Percentiles rank a stretch among this genome's conserved stretches.
These are phyloP conservation scores for Helicoverpa assulta DNA, from an alignment of 2,888 invertebrate species.

Conservation along the genomic window DNA sequence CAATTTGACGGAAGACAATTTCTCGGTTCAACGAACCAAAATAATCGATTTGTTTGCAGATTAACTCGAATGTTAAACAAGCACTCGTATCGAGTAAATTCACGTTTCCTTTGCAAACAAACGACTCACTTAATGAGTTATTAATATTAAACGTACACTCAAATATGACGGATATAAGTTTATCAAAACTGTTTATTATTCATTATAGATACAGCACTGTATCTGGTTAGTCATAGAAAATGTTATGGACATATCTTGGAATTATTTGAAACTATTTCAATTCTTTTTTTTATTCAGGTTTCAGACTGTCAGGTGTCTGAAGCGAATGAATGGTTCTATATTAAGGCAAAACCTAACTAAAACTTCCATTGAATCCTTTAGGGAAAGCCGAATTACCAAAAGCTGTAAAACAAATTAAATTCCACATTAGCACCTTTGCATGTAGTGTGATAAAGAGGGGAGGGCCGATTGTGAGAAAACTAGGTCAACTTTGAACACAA, in stretches of 20 bases:
- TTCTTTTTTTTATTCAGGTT: too few relatives aligned
- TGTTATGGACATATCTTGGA: constrained; percentile 1
- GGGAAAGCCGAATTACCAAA: constrained; percentile 47
- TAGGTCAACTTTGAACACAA: constrained; percentile 63
- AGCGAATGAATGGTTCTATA: constrained; percentile 7
- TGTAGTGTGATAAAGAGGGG: background rate
- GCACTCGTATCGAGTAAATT: constrained; percentile 17
- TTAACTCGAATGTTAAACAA: constrained; percentile 24
- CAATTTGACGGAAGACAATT: constrained; percentile 11
- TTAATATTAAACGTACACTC: constrained; percentile 40
- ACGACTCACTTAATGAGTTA: constrained; percentile 26
- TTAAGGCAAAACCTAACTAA: constrained; percentile 7
- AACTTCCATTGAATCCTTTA: constrained; percentile 22
- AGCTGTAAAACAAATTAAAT: constrained; percentile 58
- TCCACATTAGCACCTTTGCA: constrained; percentile 57
- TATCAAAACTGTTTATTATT: constrained; percentile 11
- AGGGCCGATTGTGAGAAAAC: constrained; percentile 39
- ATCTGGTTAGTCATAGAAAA: background rate
- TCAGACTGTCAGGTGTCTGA: too few relatives aligned
- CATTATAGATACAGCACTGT: background rate
- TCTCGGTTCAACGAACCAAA: constrained; percentile 42
- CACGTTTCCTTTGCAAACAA: constrained; percentile 27
- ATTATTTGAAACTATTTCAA: background rate
- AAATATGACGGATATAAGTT: constrained; percentile 15
- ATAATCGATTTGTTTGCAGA: constrained; percentile 27